Evolutionary conservation across 2,113 vertebrate genomes (phyloP).

Genomic region (Etia nguti): DNA sequence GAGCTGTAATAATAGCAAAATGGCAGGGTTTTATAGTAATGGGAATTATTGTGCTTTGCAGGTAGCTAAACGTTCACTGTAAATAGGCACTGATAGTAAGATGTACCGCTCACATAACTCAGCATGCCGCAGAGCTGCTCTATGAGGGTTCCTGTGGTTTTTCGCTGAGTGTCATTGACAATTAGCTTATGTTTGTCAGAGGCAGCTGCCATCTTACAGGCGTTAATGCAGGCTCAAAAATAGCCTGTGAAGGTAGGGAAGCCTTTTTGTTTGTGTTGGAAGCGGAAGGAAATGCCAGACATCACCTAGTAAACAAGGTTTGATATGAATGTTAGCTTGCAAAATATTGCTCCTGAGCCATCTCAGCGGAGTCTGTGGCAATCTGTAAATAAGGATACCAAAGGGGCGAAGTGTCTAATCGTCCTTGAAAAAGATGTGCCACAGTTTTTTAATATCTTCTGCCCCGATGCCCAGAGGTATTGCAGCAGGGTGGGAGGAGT

Average conservation of each 20-base stretch:
- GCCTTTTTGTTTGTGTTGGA: background rate
- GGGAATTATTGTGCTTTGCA: background rate
- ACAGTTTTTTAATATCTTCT: constrained; percentile 66
- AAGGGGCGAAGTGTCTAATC: constrained; percentile 60
- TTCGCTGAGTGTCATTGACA: constrained; percentile 16
- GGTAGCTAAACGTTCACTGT: background rate
- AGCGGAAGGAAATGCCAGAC: constrained; percentile 10
- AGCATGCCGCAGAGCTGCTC: background rate
- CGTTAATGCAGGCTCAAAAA: constrained; percentile 15
- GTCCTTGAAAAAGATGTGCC: constrained; percentile 68
- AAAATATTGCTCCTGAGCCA: constrained; percentile 6
- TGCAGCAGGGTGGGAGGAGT: constrained; percentile 39
- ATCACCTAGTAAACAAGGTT: constrained; percentile 3
- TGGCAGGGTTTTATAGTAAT: background rate
- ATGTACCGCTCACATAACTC: background rate
- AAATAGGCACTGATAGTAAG: background rate
- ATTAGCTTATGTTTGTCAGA: constrained; percentile 16
- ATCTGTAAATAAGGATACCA: constrained; percentile 60
- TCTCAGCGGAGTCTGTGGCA: constrained; percentile 28
- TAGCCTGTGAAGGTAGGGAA: background rate
- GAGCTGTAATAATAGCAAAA: background rate
- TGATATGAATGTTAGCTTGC: constrained; percentile 26
- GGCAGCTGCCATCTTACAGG: background rate
- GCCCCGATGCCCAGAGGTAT: constrained; percentile 57
- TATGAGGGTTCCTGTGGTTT: background rate